Percentiles rank a stretch among this genome's conserved stretches.
Conservation (phyloP, 2,113 vertebrate species). For the Chunga burmeisteri region DNA sequence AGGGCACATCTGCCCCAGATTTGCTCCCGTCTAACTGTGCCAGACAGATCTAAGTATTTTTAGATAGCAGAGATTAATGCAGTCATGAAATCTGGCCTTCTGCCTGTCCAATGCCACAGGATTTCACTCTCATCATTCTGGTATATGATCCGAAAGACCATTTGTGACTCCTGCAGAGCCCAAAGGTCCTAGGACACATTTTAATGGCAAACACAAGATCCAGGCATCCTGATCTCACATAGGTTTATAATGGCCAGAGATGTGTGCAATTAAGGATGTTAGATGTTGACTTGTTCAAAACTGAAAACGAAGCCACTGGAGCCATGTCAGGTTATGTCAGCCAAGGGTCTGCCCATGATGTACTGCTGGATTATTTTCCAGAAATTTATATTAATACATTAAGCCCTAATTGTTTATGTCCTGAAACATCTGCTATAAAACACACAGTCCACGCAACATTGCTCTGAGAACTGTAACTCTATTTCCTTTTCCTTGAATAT, state of each 20-base stretch:
- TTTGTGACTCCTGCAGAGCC: background rate
- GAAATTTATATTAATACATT: background rate
- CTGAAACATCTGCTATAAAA: background rate
- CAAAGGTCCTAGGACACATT: background rate
- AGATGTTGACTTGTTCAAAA: background rate
- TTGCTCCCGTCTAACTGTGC: background rate
- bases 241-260: background rate
- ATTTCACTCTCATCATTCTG: background rate
- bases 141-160: background rate
- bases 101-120: background rate
- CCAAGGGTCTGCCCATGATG: background rate
- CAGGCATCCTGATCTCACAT: background rate
- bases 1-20: background rate
- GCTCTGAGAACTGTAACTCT: background rate
- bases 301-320: background rate
- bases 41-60: background rate
- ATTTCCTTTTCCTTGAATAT: background rate
- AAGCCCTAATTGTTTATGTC: background rate
- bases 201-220: background rate
- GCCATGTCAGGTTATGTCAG: background rate
- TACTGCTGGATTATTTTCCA: background rate
- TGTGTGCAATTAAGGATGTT: background rate
- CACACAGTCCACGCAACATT: background rate
- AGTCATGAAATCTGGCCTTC: background rate
- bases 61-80: background rate